Conservation (phyloP, 2,888 invertebrate genomes). For the Tyria jacobaeae region DNA sequence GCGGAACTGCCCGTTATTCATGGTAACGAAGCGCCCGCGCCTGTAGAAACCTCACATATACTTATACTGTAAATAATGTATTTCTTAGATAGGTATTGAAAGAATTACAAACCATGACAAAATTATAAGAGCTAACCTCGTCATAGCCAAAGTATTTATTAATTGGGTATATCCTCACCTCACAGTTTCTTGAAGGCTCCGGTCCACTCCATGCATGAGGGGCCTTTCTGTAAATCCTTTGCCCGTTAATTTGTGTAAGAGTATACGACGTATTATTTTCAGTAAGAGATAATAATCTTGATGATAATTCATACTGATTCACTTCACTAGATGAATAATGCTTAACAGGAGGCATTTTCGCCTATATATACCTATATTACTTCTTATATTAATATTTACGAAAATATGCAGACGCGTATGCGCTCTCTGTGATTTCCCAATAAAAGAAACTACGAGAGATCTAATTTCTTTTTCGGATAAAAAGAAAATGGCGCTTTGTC, state of each 20-base stretch:
- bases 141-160: background rate
- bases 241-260: constrained; percentile 89
- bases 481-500: constrained; percentile 57
- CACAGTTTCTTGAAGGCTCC: constrained; percentile 87
- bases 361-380: constrained; percentile 72
- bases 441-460: constrained; percentile 61
- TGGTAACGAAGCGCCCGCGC: background rate
- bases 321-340: constrained; percentile 84
- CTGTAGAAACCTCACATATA: background rate
- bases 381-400: constrained; percentile 76
- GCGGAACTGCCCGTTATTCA: background rate
- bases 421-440: constrained; percentile 64
- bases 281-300: constrained; percentile 82
- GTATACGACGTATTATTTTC: constrained; percentile 83
- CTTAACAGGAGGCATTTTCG: constrained; percentile 81
- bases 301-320: constrained; percentile 84
- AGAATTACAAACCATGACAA: too few species aligned
- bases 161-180: constrained; percentile 74
- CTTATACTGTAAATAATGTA: background rate
- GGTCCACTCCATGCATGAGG: constrained; percentile 84
- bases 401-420: constrained; percentile 64
- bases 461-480: constrained; percentile 41
- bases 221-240: constrained; percentile 88
- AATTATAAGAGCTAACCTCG: background rate
- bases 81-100: too few species aligned